Evolutionary conservation across 2,797 vertebrate species (phyloP).

Genomic region (Alcedo quadribrachys): DNA sequence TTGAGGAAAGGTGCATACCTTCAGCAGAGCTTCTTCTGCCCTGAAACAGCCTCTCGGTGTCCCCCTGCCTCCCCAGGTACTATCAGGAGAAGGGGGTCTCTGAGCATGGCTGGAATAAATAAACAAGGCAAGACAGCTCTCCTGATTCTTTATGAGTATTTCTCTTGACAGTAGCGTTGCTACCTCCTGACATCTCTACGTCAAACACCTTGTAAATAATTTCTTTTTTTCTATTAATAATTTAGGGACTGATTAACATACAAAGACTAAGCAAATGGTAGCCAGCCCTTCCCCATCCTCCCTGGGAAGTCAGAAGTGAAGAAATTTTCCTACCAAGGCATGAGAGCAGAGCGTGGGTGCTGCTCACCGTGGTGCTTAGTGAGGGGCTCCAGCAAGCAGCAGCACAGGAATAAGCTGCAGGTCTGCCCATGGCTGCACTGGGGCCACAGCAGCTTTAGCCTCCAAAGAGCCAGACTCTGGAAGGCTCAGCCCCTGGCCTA

Average conservation of each 20-base stretch:
- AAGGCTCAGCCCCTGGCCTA: background rate
- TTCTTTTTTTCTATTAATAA: constrained; percentile 73
- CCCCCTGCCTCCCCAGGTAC: background rate
- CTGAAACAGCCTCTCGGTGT: background rate
- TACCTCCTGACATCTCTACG: constrained; percentile 55
- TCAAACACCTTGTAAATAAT: constrained; percentile 75
- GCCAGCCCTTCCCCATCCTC: background rate
- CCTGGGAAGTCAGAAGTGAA: constrained; percentile 39
- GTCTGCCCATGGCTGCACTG: background rate
- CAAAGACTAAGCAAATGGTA: constrained; percentile 66
- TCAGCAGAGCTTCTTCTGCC: background rate
- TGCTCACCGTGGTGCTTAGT: background rate
- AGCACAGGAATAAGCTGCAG: background rate
- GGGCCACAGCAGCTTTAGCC: background rate
- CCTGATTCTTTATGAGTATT: constrained; percentile 63
- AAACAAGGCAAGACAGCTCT: constrained; percentile 67
- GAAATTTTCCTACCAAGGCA: background rate
- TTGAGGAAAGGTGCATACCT: constrained; percentile 11
- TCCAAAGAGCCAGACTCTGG: background rate
- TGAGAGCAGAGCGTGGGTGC: background rate
- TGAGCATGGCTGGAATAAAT: constrained; percentile 60
- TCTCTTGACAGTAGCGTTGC: constrained; percentile 66
- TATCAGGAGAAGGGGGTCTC: constrained; percentile 36
- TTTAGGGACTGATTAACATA: constrained; percentile 74
- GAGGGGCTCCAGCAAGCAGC: background rate